These are phyloP conservation scores for Balaenoptera acutorostrata DNA, from an alignment of 2,113 vertebrate species.

Conservation along the genomic window DNA sequence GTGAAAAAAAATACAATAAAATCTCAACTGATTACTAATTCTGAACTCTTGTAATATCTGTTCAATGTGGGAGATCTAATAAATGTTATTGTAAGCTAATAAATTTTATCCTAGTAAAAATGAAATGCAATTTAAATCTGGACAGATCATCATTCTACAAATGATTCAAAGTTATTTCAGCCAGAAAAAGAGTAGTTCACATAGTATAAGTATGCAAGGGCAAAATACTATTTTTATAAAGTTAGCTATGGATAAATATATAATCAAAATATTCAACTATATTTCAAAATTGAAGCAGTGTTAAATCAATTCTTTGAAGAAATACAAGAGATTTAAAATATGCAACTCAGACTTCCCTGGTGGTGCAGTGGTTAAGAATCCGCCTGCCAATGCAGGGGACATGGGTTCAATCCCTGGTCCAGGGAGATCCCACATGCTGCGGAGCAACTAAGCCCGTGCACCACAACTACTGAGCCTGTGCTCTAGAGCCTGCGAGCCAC, in stretches of 20 bases:
- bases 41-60: not conserved
- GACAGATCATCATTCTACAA: not conserved
- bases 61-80: not conserved
- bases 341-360: not conserved
- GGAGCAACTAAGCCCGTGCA: too few species aligned
- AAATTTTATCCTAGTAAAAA: constrained; percentile 9
- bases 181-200: not conserved
- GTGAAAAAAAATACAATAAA: not conserved
- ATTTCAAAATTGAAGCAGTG: not conserved
- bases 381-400: too few species aligned
- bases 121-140: not conserved
- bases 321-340: constrained; percentile 22
- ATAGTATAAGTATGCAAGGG: not conserved
- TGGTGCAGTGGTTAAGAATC: too few species aligned
- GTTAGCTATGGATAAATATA: not conserved
- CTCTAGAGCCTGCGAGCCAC: too few species aligned
- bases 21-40: not conserved
- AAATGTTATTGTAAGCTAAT: not conserved
- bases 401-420: too few species aligned
- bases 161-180: not conserved
- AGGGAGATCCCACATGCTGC: too few species aligned
- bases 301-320: not conserved
- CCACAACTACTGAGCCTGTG: too few species aligned
- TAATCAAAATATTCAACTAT: not conserved
- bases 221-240: constrained; percentile 32